Conservation (phyloP, 35 echinoderm and acorn worm genomes). For the Eucidaris tribuloides region DNA sequence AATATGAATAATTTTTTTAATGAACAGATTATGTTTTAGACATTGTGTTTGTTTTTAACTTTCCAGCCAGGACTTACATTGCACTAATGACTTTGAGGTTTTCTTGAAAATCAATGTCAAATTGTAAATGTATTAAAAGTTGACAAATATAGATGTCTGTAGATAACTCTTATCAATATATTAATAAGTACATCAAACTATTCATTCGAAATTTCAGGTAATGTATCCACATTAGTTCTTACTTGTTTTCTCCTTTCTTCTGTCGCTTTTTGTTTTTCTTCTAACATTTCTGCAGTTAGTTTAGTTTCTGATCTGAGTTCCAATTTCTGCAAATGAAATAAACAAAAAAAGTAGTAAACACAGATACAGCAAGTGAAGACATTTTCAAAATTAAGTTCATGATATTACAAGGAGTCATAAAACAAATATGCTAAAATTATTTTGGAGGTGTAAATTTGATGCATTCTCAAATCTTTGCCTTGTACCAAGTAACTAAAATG, state of each 20-base stretch:
- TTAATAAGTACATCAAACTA: background rate
- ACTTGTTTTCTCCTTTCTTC: slow-evolving; percentile 78
- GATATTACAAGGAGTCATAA: too few species aligned
- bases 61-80: background rate
- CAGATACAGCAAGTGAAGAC: background rate
- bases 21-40: too few species aligned
- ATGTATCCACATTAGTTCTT: background rate
- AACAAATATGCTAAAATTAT: too few species aligned
- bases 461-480: too few species aligned
- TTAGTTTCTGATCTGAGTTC: slow-evolving; percentile 31
- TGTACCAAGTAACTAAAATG: too few species aligned
- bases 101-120: background rate
- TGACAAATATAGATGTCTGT: background rate
- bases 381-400: too few species aligned
- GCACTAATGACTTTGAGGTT: background rate
- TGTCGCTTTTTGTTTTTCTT: slow-evolving; percentile 39
- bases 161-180: background rate
- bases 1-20: too few species aligned
- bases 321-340: slow-evolving; percentile 37
- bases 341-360: background rate
- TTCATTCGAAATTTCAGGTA: background rate
- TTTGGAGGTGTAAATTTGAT: too few species aligned
- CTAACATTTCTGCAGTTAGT: slow-evolving; percentile 73
- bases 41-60: too few species aligned
- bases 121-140: background rate